Base-by-base conservation (phyloP, 2,888 invertebrate species). In the Pediacus dermestoides region DNA sequence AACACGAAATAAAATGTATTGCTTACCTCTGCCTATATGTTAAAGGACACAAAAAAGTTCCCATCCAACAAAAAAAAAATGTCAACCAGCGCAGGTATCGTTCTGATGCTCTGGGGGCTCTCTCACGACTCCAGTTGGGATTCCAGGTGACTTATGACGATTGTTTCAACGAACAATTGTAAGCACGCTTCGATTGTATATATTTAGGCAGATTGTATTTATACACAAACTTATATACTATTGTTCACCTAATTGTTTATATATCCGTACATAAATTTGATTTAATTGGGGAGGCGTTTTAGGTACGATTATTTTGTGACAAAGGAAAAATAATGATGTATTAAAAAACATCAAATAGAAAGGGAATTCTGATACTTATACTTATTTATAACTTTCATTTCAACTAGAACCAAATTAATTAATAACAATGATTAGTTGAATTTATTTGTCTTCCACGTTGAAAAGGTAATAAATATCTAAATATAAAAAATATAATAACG, bases 1-100 rank as follows among this genome's bases (percentile, higher is more conserved):
- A 63, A 67, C 67, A 66, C 66, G 65, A 64, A 64, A 66, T 63
- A 55, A 66, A 67, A 68, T 67, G 66, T 68, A 68, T 67, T 66
- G 63, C 66, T 56, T 52, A 53, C 57, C 61, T 57, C 58, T 46
- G 58, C 55, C 66, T 57, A 64, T 67, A 66, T 53, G 61, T 67
- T 66, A 59, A 55, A 48, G 53, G 42, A 57, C 48, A 53, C 57
- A 57, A 59, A 60, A 23, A 3, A 23, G 10, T n/a, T 6, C 23
- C 3, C 23, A 9, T 6, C 11, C 4, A 28, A 25, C 16, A 33
- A 26, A 10, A 45, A 59, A 64, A 62, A 63, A 65, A 61, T 63
- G 63, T 65, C 64, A 63, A 62, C 61, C 60, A 45, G 39, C 42
- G 45, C 51, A 51, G 51, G 51, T 51, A 51, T 42, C 28, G 7